phyloP scores from a whole-genome alignment of 2,888 invertebrate species.

The Blastobasis adustella region DNA sequence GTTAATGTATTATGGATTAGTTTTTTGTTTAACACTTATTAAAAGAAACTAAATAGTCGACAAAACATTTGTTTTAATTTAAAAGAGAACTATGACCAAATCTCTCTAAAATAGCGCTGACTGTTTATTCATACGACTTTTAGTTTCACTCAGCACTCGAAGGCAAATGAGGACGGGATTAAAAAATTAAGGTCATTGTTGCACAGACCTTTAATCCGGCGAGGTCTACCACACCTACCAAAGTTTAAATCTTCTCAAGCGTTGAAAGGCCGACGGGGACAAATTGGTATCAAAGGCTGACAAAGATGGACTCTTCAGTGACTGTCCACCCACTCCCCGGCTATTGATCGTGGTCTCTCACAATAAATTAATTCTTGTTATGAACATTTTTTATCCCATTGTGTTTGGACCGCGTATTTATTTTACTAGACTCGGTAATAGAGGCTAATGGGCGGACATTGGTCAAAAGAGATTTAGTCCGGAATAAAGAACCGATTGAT shows the following conservation, averaged over 20 bases:
- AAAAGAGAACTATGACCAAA: no score
- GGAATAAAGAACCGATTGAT: constrained; percentile 20
- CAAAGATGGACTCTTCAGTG: constrained; percentile 73
- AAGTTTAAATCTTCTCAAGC: constrained; percentile 63
- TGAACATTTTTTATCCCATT: constrained; percentile 68
- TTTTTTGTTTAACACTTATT: not conserved
- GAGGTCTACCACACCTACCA: constrained; percentile 44
- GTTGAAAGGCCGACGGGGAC: constrained; percentile 70
- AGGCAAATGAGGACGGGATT: not conserved
- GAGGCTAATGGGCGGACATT: constrained; percentile 62
- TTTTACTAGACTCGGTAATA: constrained; percentile 49
- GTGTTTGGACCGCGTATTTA: constrained; percentile 56
- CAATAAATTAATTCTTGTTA: constrained; percentile 73
- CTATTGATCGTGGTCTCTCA: constrained; percentile 64
- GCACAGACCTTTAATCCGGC: not conserved
- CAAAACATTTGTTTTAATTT: not conserved
- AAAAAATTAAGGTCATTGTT: constrained; percentile 2
- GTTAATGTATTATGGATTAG: not conserved
- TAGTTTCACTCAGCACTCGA: no score
- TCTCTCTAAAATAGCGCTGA: no score
- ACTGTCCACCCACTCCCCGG: constrained; percentile 71
- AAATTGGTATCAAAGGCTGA: constrained; percentile 72
- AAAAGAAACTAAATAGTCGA: not conserved
- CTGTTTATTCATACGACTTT: no score
- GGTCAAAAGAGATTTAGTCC: constrained; percentile 54